Conservation (phyloP, 1,140 invertebrate genomes). For the Nylanderia fulva region DNA sequence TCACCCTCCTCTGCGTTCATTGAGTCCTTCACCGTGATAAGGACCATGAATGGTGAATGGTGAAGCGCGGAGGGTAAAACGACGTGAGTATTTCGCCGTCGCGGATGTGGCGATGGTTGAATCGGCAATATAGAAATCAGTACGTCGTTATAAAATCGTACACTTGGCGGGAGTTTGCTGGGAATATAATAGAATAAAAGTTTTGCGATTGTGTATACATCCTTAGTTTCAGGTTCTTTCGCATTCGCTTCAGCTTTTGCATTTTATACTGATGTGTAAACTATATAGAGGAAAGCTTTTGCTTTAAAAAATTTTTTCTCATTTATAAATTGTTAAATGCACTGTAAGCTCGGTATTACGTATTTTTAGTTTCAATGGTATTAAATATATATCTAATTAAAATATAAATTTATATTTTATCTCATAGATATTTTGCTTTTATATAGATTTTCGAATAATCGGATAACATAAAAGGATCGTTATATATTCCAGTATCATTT, state of each 20-base stretch:
- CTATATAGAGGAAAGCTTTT: neutral
- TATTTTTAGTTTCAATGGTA: neutral
- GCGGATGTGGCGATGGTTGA: conserved; percentile 29
- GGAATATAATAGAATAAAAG: conserved; percentile 45
- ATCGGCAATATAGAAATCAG: conserved; percentile 64
- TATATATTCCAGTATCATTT: neutral
- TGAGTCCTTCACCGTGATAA: conserved; percentile 68
- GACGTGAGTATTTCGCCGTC: neutral
- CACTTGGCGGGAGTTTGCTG: conserved; percentile 31
- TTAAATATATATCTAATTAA: neutral
- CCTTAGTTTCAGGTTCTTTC: conserved; percentile 33
- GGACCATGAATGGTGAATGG: conserved; percentile 63
- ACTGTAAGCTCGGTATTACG: too few relatives aligned
- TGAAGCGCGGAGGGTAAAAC: conserved; percentile 28
- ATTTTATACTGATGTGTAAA: neutral
- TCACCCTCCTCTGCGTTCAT: conserved; percentile 65
- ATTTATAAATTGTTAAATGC: neutral
- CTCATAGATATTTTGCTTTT: neutral
- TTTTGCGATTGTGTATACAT: conserved; percentile 8
- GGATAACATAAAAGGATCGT: neutral
- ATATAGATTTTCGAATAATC: neutral
- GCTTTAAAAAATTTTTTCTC: neutral
- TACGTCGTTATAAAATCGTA: conserved; percentile 38
- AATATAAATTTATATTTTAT: neutral
- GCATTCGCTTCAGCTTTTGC: conserved; percentile 16